Percentiles rank a stretch among this genome's conserved stretches.
Conservation (phyloP, 2,113 vertebrate genomes). For the Polyodon spathula region DNA sequence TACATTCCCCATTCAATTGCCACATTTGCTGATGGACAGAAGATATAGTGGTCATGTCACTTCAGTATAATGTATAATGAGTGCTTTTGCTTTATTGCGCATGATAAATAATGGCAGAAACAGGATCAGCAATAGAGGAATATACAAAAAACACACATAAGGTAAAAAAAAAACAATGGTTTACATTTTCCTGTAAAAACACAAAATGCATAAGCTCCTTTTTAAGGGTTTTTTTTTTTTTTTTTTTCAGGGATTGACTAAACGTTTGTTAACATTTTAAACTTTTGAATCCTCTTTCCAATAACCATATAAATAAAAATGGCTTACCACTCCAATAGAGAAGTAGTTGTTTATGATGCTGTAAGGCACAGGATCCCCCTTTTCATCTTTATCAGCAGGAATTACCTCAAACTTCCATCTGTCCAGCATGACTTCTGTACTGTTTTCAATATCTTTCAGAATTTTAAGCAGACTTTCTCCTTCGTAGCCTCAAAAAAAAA, state of each 20-base stretch:
- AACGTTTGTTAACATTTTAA: conserved; percentile 25
- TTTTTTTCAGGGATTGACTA: conserved; percentile 9
- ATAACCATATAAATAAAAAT: neutral
- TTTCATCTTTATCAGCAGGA: conserved; percentile 82
- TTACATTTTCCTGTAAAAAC: too few species aligned
- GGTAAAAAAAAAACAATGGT: too few species aligned
- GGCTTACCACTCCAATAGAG: conserved; percentile 79
- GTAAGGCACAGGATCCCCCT: conserved; percentile 88
- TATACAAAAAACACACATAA: too few species aligned
- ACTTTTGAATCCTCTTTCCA: neutral
- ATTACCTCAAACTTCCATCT: conserved; percentile 69
- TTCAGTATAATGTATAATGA: too few species aligned
- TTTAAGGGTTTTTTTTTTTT: too few species aligned
- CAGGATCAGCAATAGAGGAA: too few species aligned
- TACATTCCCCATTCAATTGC: too few species aligned
- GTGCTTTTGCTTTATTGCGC: too few species aligned
- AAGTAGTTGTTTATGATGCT: conserved; percentile 94
- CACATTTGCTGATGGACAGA: too few species aligned
- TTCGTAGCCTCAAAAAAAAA: conserved; percentile 65
- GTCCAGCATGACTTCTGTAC: conserved; percentile 58
- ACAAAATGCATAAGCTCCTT: too few species aligned
- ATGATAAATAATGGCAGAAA: too few species aligned
- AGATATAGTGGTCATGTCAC: too few species aligned
- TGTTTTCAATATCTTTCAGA: conserved; percentile 69
- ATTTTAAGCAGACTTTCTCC: conserved; percentile 73